Conservation (phyloP, 2,888 invertebrate genomes). For the Teinopalpus imperialis region DNA sequence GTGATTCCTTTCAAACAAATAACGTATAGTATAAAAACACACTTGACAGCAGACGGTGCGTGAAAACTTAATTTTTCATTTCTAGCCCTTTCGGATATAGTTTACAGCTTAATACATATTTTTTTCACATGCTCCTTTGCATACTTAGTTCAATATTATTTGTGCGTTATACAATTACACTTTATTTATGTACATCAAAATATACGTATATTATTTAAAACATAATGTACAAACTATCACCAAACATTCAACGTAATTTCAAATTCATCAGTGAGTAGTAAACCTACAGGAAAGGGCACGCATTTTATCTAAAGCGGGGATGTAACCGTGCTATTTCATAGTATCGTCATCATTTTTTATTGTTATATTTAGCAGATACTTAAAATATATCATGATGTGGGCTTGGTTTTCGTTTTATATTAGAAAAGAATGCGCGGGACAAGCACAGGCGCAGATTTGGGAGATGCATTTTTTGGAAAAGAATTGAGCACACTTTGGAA, state of each 20-base stretch:
- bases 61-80: slow-evolving; percentile 57
- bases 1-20: slow-evolving; percentile 27
- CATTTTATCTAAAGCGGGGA: background rate
- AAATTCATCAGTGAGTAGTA: slow-evolving; percentile 50
- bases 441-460: too few species aligned
- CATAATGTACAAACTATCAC: slow-evolving; percentile 71
- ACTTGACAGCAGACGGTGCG: slow-evolving; percentile 52
- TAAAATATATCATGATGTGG: too few species aligned
- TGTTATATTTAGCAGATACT: too few species aligned
- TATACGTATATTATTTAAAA: slow-evolving; percentile 77
- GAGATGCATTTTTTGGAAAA: too few species aligned
- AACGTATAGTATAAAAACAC: slow-evolving; percentile 29
- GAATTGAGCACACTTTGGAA: too few species aligned
- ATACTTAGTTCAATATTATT: slow-evolving; percentile 59
- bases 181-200: slow-evolving; percentile 81
- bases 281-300: slow-evolving; percentile 39
- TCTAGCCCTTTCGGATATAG: slow-evolving; percentile 61
- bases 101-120: slow-evolving; percentile 77
- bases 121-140: slow-evolving; percentile 45
- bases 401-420: too few species aligned
- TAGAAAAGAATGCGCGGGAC: too few species aligned
- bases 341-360: too few species aligned
- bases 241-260: slow-evolving; percentile 65
- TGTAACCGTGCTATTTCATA: background rate
- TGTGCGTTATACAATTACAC: slow-evolving; percentile 82